Base-by-base conservation (phyloP, 2,113 vertebrate genomes). In the Ondatra zibethicus region DNA sequence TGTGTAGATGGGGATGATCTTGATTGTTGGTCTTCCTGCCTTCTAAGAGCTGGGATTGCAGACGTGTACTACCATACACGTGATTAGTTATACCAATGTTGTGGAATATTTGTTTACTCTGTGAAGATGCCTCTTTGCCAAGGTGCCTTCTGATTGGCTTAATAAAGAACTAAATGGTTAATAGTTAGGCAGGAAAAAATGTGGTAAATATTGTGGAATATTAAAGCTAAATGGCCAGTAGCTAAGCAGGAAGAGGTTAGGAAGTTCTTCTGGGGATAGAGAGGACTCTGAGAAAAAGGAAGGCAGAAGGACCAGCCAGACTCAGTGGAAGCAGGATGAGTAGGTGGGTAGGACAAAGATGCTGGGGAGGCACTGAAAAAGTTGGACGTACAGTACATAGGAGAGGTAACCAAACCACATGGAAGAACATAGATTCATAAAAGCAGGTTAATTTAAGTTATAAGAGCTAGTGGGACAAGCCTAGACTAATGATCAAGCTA, bases 71-170 rank as follows among this genome's bases (percentile, higher is more conserved):
- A 52, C 33, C 12, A 29, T 55, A 2, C 25, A 25, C n/a, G n/a
- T 39, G 13, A 1, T 23, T 1, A 16, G 33, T 36, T 12, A 50
- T 19, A n/a, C 0, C 12, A 76, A 14, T 4, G 4, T 70, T 70
- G 33, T n/a, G 16, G 16, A 19, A 70, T n/a, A n/a, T n/a, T n/a
- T 70, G 33, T 70, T 70, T 70, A n/a, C 3, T 3, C 68, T 70
- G 16, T n/a, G 36, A n/a, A 36, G 36, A 17, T 70, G 36, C 3
- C 33, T 19, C 19, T 70, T 70, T 70, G 68, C 68, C 16, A n/a
- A 7, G 16, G 33, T 70, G 68, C 68, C 68, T 70, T 70, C 33
- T n/a, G 36, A n/a, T 70, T 70, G 7, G 7, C 19, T n/a, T 70
- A 70, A 70, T 70, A 70, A 70, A 70, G 68, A 33, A 12, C 66